Conservation (phyloP, 2,797 vertebrate genomes). For the Paedocypris micromegethes region DNA sequence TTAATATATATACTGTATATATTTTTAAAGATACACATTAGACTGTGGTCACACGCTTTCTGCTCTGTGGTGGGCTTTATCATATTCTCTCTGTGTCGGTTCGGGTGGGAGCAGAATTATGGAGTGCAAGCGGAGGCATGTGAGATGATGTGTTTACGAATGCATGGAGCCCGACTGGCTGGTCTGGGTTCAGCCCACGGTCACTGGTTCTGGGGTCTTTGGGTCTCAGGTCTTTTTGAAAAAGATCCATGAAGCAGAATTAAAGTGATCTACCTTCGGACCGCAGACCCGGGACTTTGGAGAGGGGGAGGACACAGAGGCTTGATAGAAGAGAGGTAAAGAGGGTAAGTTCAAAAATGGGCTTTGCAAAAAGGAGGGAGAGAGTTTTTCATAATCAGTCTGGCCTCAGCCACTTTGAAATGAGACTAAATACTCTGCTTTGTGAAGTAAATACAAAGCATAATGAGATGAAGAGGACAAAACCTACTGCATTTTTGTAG, state of each 20-base stretch:
- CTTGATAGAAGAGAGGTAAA: constrained; percentile 45
- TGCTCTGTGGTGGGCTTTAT: constrained; percentile 29
- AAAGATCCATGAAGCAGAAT: constrained; percentile 79
- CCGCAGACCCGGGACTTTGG: constrained; percentile 53
- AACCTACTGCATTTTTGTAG: too few relatives aligned
- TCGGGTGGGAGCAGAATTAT: constrained; percentile 56
- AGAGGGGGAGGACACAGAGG: constrained; percentile 23
- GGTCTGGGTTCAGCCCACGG: constrained; percentile 66
- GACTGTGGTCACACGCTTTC: constrained; percentile 12
- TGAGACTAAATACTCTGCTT: constrained; percentile 65
- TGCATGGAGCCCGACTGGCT: constrained; percentile 54
- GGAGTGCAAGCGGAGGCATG: constrained; percentile 56
- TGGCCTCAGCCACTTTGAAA: constrained; percentile 69
- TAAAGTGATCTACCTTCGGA: constrained; percentile 78
- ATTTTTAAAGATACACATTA: background rate
- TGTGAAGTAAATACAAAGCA: constrained; percentile 48
- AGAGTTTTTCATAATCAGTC: constrained; percentile 65
- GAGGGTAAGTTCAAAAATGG: constrained; percentile 34
- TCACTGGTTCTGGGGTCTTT: constrained; percentile 70
- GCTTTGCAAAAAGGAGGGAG: constrained; percentile 25
- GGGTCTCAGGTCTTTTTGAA: constrained; percentile 71
- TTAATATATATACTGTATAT: too few relatives aligned
- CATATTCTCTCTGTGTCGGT: constrained; percentile 53
- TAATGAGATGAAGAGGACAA: background rate
- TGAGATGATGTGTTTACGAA: constrained; percentile 69